Evolutionary conservation across 2,888 invertebrate species (phyloP).

Genomic region (Lissocephala sabroskyi): DNA sequence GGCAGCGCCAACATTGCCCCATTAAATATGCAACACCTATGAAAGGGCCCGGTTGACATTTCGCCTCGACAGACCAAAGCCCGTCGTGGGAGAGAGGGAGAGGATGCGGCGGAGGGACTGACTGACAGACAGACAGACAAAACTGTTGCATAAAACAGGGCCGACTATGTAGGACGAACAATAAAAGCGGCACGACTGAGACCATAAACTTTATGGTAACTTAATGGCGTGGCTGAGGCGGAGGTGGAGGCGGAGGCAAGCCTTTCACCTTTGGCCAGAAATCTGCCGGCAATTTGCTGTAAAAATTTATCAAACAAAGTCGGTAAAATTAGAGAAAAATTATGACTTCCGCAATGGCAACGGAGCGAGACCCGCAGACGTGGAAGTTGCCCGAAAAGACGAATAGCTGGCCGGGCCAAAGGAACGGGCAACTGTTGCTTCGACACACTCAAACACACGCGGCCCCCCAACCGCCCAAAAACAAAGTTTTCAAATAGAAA

Average conservation of each 20-base stretch:
- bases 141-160: constrained; percentile 31
- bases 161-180: neutral
- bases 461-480: neutral
- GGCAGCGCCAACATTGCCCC: constrained; percentile 20
- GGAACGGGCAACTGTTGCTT: constrained; percentile 42
- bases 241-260: too few species aligned
- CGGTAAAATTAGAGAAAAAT: constrained; percentile 47
- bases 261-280: constrained; percentile 3
- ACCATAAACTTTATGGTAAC: too few species aligned
- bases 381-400: constrained; percentile 30
- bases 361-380: constrained; percentile 31
- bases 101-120: neutral
- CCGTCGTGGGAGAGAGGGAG: neutral
- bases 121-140: constrained; percentile 2
- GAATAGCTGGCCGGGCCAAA: constrained; percentile 31
- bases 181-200: too few species aligned
- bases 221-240: too few species aligned
- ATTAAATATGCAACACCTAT: constrained; percentile 57
- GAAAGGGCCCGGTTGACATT: constrained; percentile 40
- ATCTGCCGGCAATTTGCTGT: constrained; percentile 44
- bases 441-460: constrained; percentile 9
- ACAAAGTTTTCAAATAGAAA: constrained; percentile 63
- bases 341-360: constrained; percentile 51
- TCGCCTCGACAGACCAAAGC: too few species aligned
- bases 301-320: constrained; percentile 40